A percentile compares a stretch with the other conserved stretches of the same genome.
Conservation (phyloP, 2,797 vertebrate species). For the Tenualosa ilisha region DNA sequence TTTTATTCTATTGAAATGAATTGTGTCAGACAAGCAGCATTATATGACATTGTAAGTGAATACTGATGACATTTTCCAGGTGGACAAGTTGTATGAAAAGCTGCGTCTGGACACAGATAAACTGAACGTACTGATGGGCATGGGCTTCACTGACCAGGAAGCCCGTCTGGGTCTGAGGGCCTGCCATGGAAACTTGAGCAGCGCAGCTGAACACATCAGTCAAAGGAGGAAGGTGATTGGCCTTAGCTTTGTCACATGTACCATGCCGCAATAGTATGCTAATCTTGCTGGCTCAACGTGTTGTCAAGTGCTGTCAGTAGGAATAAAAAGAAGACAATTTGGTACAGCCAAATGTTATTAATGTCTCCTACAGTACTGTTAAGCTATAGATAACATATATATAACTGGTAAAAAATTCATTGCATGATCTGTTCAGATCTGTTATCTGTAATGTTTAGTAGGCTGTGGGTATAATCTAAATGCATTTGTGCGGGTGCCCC, state of each 20-base stretch:
- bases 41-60: no score
- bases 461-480: background rate
- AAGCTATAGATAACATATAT: no score
- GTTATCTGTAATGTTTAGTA: no score
- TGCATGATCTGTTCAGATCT: no score
- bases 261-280: no score
- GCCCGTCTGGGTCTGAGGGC: constrained; percentile 89
- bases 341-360: no score
- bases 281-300: no score
- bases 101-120: constrained; percentile 82
- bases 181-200: constrained; percentile 81
- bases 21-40: background rate
- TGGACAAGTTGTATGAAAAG: constrained; percentile 76
- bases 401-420: no score
- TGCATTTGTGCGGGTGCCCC: constrained; percentile 35
- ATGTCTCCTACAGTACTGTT: no score
- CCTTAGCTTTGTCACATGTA: background rate
- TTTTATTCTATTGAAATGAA: no score
- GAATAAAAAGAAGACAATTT: no score
- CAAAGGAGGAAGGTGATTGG: constrained; percentile 80
- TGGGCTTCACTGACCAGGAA: constrained; percentile 89
- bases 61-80: constrained; percentile 64
- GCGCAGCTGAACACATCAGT: constrained; percentile 82
- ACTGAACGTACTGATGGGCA: constrained; percentile 74
- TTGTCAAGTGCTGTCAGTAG: no score